Evolutionary conservation across 2,888 invertebrate species (phyloP), one percentile per base, ranked within the genome.

Genomic region (Philopedon plagiatum): DNA sequence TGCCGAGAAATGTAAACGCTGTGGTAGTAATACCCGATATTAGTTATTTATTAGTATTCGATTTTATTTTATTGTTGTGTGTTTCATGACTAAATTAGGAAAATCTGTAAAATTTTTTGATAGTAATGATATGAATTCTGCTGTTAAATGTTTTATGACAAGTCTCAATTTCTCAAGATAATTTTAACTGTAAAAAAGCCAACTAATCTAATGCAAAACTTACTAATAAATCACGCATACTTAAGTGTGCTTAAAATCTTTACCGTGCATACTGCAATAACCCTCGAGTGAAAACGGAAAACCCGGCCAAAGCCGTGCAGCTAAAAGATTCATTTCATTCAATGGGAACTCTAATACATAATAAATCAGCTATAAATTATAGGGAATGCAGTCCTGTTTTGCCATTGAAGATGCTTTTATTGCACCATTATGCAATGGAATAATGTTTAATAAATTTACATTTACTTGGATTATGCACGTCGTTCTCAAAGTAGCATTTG

Each of bases 331-430:
- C 29, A 54, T 54, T 51, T 19, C 26, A 26, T 26, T 54, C 29
- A 54, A 54, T 29, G 29, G 51, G 61, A 61, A 61, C 5, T 32
- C 61, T 61, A 61, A 61, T 63, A 49, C 34, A 63, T 63, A 63
- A 46, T 63, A 46, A 51, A 63, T 63, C 51, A 32, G 32, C 46
- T 8, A 49, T 49, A 63, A 63, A 63, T 63, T 63, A 34, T 29
- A 51, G 63, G 49, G 51, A 63, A 34, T 63, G 51, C 51, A 63
- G 44, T 63, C 37, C 37, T 51, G 63, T 63, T 63, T 63, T 34
- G 46, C 41, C 41, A 51, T 11, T 23, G 34, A 23, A 64, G 56
- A 26, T 41, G 64, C 21, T n/a, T 64, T 64, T 64, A 64, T 63
- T 34, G 15, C 49, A 19, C 32, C 23, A 51, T 63, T 63, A 63